phyloP scores from a whole-genome alignment of 92 coral and sea anemone genomes.

The Parazoanthus swiftii region DNA sequence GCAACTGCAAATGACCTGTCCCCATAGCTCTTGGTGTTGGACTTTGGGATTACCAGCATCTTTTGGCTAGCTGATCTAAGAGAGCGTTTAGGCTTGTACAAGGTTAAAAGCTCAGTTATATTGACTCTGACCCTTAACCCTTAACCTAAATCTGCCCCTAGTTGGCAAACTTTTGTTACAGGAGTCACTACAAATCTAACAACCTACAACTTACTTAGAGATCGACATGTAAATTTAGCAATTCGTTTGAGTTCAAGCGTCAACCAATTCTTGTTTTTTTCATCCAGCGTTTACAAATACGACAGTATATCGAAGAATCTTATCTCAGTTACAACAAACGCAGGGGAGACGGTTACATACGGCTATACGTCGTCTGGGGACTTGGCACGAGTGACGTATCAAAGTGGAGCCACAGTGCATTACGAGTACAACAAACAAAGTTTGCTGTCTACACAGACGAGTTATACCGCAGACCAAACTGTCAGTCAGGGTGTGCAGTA shows the following conservation, averaged over 20 bases:
- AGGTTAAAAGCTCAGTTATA: too few species aligned
- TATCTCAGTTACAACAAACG: conserved; percentile 47
- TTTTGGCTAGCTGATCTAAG: too few species aligned
- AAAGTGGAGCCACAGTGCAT: conserved; percentile 45
- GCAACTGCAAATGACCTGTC: too few species aligned
- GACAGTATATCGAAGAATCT: conserved; percentile 37
- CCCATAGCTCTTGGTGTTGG: too few species aligned
- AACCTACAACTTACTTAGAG: neutral
- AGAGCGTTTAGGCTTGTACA: too few species aligned
- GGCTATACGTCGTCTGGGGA: conserved; percentile 56
- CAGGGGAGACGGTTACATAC: conserved; percentile 53
- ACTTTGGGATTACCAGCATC: too few species aligned
- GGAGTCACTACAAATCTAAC: neutral
- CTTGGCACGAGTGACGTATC: conserved; percentile 65
- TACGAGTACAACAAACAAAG: conserved; percentile 63
- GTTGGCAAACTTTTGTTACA: neutral
- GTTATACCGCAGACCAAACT: conserved; percentile 51
- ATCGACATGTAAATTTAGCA: too few species aligned
- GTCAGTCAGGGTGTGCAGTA: conserved; percentile 45
- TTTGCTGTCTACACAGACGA: conserved; percentile 48
- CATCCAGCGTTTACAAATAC: conserved; percentile 61
- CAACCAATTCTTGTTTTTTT: neutral
- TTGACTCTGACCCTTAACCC: neutral
- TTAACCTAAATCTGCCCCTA: too few species aligned
- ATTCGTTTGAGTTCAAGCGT: too few species aligned